Base-by-base conservation (phyloP, 2,888 invertebrate genomes). In the Cheiracanthium punctorium region DNA sequence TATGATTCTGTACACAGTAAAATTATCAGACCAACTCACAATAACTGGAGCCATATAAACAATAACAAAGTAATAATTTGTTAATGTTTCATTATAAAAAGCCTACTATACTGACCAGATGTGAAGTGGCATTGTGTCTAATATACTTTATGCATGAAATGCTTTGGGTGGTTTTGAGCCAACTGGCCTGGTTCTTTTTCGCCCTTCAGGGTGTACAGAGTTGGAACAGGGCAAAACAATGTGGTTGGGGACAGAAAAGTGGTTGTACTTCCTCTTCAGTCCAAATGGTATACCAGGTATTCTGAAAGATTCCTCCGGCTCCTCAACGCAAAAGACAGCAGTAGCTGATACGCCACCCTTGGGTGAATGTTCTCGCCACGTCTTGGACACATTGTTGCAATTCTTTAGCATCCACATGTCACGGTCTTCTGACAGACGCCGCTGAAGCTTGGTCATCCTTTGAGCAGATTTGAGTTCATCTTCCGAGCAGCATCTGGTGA, bases 151-250 rank as follows among this genome's bases (percentile, higher is more conserved):
- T 17, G 87, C 87, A 81, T 87, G 87, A 80, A 87, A 87, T 73
- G 87, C 87, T 64, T 87, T 87, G 14, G 87, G 81, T 52, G 87
- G 87, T 52, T 87, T 87, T n/a, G 87, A 80, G 17, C 87, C 87
- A 52, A 87, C 87, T 17, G 87, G 79, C 37, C 87, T 76, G 20
- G 87, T 87, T 58, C 87, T 64, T 58, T 87, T 87, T 7, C 87
- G 80, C 64, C 81, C 77, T 41, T 87, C 87, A 2, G 87, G 87
- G 30, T 87, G 87, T 29, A 87, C 77, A 32, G 87, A 87, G 73
- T 87, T 87, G 17, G 87, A 81, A 67, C 87, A 87, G 33, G 87
- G 87, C 29, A 87, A 67, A 7, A 87, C 87, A 67, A 87, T 87
- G 24, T 87, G 87, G 65, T 87, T 87, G 8, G 87, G 87, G 30